phyloP scores from a whole-genome alignment of 1,140 invertebrate genomes.

The Rhizoglyphus robini region DNA sequence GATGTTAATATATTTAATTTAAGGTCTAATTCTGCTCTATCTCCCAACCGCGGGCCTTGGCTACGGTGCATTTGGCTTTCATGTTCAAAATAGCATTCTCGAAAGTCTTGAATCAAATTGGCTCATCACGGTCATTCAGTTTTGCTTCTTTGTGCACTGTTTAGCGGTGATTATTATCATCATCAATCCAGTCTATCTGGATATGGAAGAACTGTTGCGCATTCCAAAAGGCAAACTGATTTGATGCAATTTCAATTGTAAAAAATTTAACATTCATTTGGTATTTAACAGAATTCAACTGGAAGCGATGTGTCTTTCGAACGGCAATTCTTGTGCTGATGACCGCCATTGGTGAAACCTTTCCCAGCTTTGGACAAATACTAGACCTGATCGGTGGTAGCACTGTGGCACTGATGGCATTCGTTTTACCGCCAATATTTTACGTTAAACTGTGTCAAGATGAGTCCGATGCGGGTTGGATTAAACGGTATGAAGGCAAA shows the following conservation, averaged over 20 bases:
- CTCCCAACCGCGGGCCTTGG: constrained; percentile 42
- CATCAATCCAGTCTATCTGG: constrained; percentile 50
- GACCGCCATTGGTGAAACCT: constrained; percentile 59
- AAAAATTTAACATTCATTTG: background rate
- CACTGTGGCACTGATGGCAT: constrained; percentile 64
- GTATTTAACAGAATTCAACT: constrained; percentile 53
- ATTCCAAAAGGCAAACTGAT: constrained; percentile 45
- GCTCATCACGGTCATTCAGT: constrained; percentile 38
- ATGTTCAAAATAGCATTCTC: constrained; percentile 41
- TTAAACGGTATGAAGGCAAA: too few species aligned
- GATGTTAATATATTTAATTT: too few species aligned
- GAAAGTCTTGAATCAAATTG: constrained; percentile 31
- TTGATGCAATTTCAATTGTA: constrained; percentile 30
- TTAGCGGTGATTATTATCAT: constrained; percentile 49
- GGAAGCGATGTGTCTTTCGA: constrained; percentile 55
- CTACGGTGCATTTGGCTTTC: constrained; percentile 46
- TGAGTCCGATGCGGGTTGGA: background rate
- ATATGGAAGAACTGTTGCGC: constrained; percentile 51
- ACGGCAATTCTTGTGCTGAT: constrained; percentile 52
- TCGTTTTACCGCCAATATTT: constrained; percentile 70
- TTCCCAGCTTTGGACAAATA: constrained; percentile 75
- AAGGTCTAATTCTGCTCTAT: constrained; percentile 42
- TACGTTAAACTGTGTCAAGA: constrained; percentile 5
- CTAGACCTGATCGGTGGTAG: constrained; percentile 72
- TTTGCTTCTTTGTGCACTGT: constrained; percentile 47